These are phyloP conservation scores for Drosophila arizonae DNA, from an alignment of 1,140 invertebrate species.

Conservation along the genomic window DNA sequence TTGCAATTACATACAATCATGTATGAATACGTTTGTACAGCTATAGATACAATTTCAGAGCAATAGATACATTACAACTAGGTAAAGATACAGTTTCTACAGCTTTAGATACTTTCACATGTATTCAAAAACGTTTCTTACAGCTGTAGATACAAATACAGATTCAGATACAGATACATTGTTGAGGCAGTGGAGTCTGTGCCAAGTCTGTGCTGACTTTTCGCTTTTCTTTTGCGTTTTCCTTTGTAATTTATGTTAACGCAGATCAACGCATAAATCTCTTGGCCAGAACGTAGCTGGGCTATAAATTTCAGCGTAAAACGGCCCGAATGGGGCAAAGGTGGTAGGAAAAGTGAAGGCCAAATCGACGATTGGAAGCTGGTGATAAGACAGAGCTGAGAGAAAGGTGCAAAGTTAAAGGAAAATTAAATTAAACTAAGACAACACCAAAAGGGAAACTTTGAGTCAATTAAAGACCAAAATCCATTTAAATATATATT, in stretches of 20 bases:
- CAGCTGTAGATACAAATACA: no score
- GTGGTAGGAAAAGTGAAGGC: slow-evolving; percentile 21
- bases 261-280: slow-evolving; percentile 75
- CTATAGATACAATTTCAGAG: no score
- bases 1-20: no score
- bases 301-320: slow-evolving; percentile 47
- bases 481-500: slow-evolving; percentile 15
- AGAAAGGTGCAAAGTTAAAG: not conserved
- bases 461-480: not conserved
- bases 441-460: not conserved
- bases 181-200: slow-evolving; percentile 19
- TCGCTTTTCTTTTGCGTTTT: slow-evolving; percentile 19
- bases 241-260: slow-evolving; percentile 68
- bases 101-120: no score
- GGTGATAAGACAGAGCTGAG: slow-evolving; percentile 19
- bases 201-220: slow-evolving; percentile 40
- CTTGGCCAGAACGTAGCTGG: slow-evolving; percentile 44
- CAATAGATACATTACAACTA: no score
- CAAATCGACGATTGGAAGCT: slow-evolving; percentile 29
- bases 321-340: slow-evolving; percentile 30
- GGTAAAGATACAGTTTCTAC: no score
- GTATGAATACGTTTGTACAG: no score
- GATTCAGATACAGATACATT: not conserved
- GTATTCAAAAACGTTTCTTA: no score
- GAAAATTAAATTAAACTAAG: not conserved